Evolutionary conservation across 2,888 invertebrate species (phyloP), one percentile per base, ranked within the genome.

Genomic region (Zygothrica quintamaculata): DNA sequence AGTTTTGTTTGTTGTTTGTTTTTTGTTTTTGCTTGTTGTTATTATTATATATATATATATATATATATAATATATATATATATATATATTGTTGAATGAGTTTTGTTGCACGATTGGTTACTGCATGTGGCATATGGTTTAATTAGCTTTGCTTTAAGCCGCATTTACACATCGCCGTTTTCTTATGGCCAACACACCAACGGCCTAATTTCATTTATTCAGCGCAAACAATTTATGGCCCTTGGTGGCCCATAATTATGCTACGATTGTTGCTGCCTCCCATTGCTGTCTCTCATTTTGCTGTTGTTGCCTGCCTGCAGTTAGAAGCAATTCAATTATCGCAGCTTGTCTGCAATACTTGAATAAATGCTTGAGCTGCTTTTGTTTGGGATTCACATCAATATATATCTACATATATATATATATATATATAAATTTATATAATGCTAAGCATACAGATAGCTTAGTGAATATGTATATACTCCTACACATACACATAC

Each of bases 241-340:
- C 62, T 59, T 50, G 57, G 50, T 43, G 39, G 43, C 22, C 44
- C 18, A 59, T 72, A 84, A 84, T 78, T 79, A 84, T 65, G 66
- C 59, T 61, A 46, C 60, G 42, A 76, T 84, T 86, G 80, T 84
- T 67, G 77, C 53, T 62, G 73, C 18, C n/a, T 13, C n/a, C n/a
- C n/a, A n/a, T n/a, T n/a, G n/a, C n/a, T n/a, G n/a, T n/a, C n/a
- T n/a, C n/a, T n/a, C n/a, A n/a, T n/a, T n/a, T n/a, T n/a, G n/a
- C n/a, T n/a, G n/a, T n/a, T n/a, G n/a, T n/a, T n/a, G n/a, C n/a
- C n/a, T n/a, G n/a, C n/a, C 51, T 78, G 79, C 84, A 79, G 64
- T 85, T 82, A 50, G 50, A 26, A 60, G 66, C 66, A 80, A 80
- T 81, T 77, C 57, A 87, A 81, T 87, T 81, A 84, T 50, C 51